A percentile compares a stretch with the other conserved stretches of the same genome.
Conservation (phyloP, 1,140 invertebrate genomes). For the Theocolax elegans region DNA sequence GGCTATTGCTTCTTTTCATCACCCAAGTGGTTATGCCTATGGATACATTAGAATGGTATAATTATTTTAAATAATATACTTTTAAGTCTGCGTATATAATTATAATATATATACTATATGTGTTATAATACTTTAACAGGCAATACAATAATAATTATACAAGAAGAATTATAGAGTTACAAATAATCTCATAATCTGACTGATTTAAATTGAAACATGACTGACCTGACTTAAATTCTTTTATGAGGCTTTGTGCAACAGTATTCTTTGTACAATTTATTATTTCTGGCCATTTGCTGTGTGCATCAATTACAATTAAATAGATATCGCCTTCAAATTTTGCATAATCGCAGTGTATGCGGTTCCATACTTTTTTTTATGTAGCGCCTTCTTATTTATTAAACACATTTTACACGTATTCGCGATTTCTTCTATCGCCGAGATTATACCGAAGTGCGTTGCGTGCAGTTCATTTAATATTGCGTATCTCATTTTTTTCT, state of each 20-base stretch:
- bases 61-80: too few species aligned
- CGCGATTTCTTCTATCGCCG: neutral
- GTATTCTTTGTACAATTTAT: conserved; percentile 19
- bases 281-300: conserved; percentile 34
- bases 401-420: conserved; percentile 49
- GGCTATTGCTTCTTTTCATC: conserved; percentile 92
- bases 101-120: neutral
- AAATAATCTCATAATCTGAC: too few species aligned
- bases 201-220: too few species aligned
- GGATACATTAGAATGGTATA: conserved; percentile 90
- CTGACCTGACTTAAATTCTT: too few species aligned
- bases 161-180: too few species aligned
- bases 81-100: too few species aligned
- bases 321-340: conserved; percentile 31
- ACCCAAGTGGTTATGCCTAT: conserved; percentile 85
- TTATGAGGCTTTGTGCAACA: conserved; percentile 33
- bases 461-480: conserved; percentile 49
- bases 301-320: conserved; percentile 33
- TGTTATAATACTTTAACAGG: too few species aligned
- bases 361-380: conserved; percentile 37
- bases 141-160: too few species aligned
- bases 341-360: conserved; percentile 36
- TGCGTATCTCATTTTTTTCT: conserved; percentile 40
- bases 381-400: conserved; percentile 41
- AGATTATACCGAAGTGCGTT: too few species aligned